Base-by-base conservation (phyloP, 2,797 vertebrate genomes). In the Sarcoramphus papa region DNA sequence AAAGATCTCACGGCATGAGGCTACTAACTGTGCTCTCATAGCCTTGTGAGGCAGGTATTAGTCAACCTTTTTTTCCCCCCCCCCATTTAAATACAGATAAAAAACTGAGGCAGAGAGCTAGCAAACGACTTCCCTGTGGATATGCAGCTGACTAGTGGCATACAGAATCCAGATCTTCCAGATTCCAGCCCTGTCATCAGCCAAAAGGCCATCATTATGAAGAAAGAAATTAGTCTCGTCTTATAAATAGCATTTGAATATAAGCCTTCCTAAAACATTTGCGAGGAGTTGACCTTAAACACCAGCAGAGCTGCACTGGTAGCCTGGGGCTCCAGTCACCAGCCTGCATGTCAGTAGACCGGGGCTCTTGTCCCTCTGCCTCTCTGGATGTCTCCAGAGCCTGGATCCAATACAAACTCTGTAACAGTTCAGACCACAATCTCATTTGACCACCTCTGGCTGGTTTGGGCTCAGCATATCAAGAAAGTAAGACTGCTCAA, bases 161-260 rank as follows among this genome's bases (percentile, higher is more conserved):
- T 33, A 9, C 30, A 96, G 93, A 96, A 97, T 96, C 96, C 94
- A 92, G 95, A 95, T 81, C 92, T 84, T 94, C 97, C 82, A 85
- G 92, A 97, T 97, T 96, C 95, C 97, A 84, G 73, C 70, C 35
- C 79, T 80, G 85, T 91, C 93, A 96, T 88, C 93, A 95, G 82
- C 31, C 73, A 95, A 81, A 91, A 79, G 75, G 91, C 92, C 91
- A 74, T 93, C 79, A 96, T 97, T 93, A 96, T 1, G 53, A 94
- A 83, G 90, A 88, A 94, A 94, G 85, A 95, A 97, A 96, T 96
- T 69, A 95, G 94, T 91, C 85, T 94, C 79, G 47, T 76, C 95
- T 94, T 96, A 96, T 88, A 95, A 97, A 96, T 93, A 90, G 69
- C 62, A 93, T 90, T 88, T 97, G 96, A 96, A 95, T 95, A 84